Evolutionary conservation across 1,140 invertebrate species (phyloP), one percentile per base, ranked within the genome.

Genomic region (Lepidostoma basale): DNA sequence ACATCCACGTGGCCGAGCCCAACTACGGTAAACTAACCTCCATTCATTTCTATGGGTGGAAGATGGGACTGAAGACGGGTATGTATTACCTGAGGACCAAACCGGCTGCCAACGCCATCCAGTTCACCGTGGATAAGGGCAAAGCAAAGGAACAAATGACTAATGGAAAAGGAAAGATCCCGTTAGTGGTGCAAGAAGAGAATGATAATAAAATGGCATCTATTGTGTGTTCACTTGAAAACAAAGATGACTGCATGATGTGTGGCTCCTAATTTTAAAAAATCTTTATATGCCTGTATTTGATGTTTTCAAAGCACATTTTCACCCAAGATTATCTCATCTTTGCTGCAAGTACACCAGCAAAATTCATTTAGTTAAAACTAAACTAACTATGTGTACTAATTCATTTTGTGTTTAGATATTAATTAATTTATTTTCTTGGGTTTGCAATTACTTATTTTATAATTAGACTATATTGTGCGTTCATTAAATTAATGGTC

Each of bases 31-130:
- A 97, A 78, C 83, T 98, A 18, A 96, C 95, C 1, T 98, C 97
- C 5, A 98, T 99, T 89, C 98, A 99, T 80, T 99, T 99, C 80
- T 95, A 96, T 81, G 95, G 92, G 0, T 99, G 98, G 98, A 92
- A 95, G 85, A 86, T 90, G 79, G 96, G 98, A 5, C 84, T 99
- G 10, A 99, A 99, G 83, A 99, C 98, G 25, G 98, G 98, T 33
- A 99, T 99, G 96, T 99, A 99, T 80, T 99, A 99, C 79, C 84
- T 99, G 64, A 86, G 98, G 25, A 99, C 96, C 0, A 98, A 98
- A 75, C 95, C 98, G 6, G 97, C 97, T 4, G 96, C 93, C 1
- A 91, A 96, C 77, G 94, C 97, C 5, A 95, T 99, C 74, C 95
- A 99, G 78, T 99, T 99, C 78, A 99, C 98, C 10, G 95, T 99